Evolutionary conservation across 2,113 vertebrate genomes (phyloP).

Genomic region (Scomber japonicus): DNA sequence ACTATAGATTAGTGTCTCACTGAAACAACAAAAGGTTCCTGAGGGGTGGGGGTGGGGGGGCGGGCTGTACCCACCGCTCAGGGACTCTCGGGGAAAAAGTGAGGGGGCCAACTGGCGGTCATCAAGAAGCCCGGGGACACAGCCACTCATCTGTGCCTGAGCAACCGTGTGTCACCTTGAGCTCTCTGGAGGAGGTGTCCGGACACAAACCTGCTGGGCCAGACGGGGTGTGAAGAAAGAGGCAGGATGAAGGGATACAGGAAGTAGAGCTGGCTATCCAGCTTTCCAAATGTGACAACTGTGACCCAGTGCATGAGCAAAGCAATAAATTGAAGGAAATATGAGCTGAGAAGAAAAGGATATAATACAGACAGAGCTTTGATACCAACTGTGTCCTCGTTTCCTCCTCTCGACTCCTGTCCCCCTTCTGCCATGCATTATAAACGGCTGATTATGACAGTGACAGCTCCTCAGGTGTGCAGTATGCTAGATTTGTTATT

Average conservation of each 20-base stretch:
- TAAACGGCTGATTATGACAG: slow-evolving; percentile 81
- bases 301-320: slow-evolving; percentile 41
- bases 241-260: slow-evolving; percentile 48
- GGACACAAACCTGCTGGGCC: slow-evolving; percentile 72
- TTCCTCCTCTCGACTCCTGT: slow-evolving; percentile 71
- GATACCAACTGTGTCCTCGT: slow-evolving; percentile 70
- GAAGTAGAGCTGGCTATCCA: slow-evolving; percentile 29
- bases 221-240: slow-evolving; percentile 67
- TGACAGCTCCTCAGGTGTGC: slow-evolving; percentile 83
- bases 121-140: slow-evolving; percentile 49
- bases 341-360: slow-evolving; percentile 50
- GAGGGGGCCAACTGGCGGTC: slow-evolving; percentile 44
- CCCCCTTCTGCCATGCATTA: slow-evolving; percentile 78
- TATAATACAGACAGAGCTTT: slow-evolving; percentile 65
- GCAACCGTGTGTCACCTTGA: slow-evolving; percentile 77
- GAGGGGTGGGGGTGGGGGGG: background rate
- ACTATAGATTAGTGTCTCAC: slow-evolving; percentile 66
- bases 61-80: slow-evolving; percentile 37
- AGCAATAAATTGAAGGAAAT: slow-evolving; percentile 36
- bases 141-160: slow-evolving; percentile 66
- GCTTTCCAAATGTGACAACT: slow-evolving; percentile 54
- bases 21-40: slow-evolving; percentile 64
- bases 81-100: slow-evolving; percentile 26
- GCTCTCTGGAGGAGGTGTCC: slow-evolving; percentile 70
- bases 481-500: slow-evolving; percentile 80